Evolutionary conservation across 2,888 invertebrate species (phyloP), one percentile per base, ranked within the genome.

Genomic region (Metopia argyrocephala): DNA sequence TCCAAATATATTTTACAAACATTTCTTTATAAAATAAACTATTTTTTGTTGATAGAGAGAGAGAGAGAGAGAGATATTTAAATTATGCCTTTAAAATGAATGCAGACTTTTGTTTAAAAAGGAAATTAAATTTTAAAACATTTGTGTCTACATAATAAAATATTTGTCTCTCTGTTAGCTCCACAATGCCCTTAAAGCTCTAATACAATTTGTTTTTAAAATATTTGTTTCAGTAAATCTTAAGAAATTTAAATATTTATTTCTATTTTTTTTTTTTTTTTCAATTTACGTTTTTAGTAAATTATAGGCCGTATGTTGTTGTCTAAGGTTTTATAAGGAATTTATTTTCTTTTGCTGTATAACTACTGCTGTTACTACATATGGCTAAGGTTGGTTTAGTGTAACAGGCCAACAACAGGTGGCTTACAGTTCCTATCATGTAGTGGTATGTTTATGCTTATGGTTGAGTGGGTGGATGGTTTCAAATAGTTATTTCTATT

Each of bases 51-150:
- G n/a, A n/a, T n/a, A n/a, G n/a, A n/a, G n/a, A n/a, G n/a, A 15
- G 25, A 57, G 20, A 4, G 15, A n/a, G 23, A 25, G 38, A 68
- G 18, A 73, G 52, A 25, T 15, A 12, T 71, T 59, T 20, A 23
- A 54, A 48, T 45, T 25, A 54, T 56, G 45, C 25, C 28, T 65
- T 50, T 31, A 5, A 31, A n/a, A 45, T 15, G 3, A 20, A 31
- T 15, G 20, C 1, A 15, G 69, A 20, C 45, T 57, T 20, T 45
- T 27, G 5, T 69, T 27, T 38, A 27, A 66, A 74, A 57, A 28
- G 23, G 25, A 59, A 75, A 68, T 75, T 68, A 76, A 76, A 68
- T 69, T 62, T 46, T 62, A n/a, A 20, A 48, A 28, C 68, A 76
- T 76, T 68, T 56, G 54, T n/a, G n/a, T 69, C 62, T 59, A 56